A percentile compares a stretch with the other conserved stretches of the same genome.
phyloP scores from a whole-genome alignment of 2,797 vertebrate genomes.

The Carapus acus region DNA sequence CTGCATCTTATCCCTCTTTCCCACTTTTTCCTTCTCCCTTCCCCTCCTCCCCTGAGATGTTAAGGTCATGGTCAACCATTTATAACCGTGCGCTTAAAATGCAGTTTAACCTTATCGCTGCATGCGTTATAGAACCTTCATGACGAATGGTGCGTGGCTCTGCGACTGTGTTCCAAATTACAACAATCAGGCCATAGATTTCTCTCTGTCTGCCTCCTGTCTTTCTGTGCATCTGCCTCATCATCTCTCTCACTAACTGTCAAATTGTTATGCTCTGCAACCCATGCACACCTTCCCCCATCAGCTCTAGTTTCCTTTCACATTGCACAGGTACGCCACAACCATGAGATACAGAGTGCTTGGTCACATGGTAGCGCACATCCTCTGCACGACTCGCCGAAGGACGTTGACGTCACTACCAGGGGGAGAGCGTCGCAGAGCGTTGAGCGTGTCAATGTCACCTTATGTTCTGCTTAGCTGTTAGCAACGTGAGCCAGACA shows the following conservation, averaged over 20 bases:
- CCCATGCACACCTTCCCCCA: conserved; percentile 33
- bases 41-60: conserved; percentile 39
- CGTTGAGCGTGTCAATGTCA: conserved; percentile 67
- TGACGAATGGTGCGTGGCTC: conserved; percentile 56
- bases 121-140: conserved; percentile 62
- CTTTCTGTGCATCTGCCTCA: conserved; percentile 11
- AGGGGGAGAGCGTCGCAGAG: conserved; percentile 54
- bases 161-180: conserved; percentile 29
- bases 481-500: conserved; percentile 45
- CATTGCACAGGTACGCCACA: conserved; percentile 35
- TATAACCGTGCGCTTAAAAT: conserved; percentile 72
- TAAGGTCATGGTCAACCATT: conserved; percentile 66
- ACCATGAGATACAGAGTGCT: conserved; percentile 44
- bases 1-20: conserved; percentile 16
- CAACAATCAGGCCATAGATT: conserved; percentile 38
- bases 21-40: conserved; percentile 7
- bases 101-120: conserved; percentile 69
- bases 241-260: conserved; percentile 27
- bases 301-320: conserved; percentile 1
- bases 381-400: conserved; percentile 39
- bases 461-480: conserved; percentile 70
- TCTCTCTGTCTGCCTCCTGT: conserved; percentile 14
- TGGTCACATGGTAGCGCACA: conserved; percentile 53
- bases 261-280: conserved; percentile 24
- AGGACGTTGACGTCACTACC: conserved; percentile 64